Evolutionary conservation across 2,888 invertebrate genomes (phyloP).

Genomic region (Thalpophila matura): DNA sequence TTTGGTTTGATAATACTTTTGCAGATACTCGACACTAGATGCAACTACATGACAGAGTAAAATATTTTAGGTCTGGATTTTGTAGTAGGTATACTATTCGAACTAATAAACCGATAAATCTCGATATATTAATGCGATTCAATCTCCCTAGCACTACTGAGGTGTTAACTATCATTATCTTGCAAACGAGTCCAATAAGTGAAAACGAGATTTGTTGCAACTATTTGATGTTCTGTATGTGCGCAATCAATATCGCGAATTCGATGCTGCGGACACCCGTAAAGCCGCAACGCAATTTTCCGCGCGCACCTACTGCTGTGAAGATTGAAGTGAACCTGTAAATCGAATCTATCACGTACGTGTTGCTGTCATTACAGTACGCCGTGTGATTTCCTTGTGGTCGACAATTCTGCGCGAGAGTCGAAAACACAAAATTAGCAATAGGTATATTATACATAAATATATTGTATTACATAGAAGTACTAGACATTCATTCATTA

Average conservation of each 20-base stretch:
- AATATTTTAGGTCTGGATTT: no score
- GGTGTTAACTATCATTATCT: slow-evolving; percentile 66
- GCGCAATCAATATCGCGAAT: slow-evolving; percentile 56
- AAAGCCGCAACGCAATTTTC: slow-evolving; percentile 87
- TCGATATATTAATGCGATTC: slow-evolving; percentile 65
- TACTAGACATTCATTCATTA: slow-evolving; percentile 19
- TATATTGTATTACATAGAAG: no score
- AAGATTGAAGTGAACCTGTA: slow-evolving; percentile 87
- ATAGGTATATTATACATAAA: slow-evolving; percentile 8
- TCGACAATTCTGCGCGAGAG: slow-evolving; percentile 71
- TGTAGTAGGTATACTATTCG: no score
- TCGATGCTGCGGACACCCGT: slow-evolving; percentile 78
- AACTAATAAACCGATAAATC: no score
- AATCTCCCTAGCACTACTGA: slow-evolving; percentile 59
- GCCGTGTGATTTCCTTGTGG: slow-evolving; percentile 82
- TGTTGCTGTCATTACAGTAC: slow-evolving; percentile 82
- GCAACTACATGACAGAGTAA: no score
- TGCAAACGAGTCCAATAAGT: slow-evolving; percentile 66
- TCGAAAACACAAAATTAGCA: slow-evolving; percentile 48
- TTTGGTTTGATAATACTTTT: no score
- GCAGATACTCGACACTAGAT: no score
- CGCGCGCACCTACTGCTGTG: slow-evolving; percentile 76
- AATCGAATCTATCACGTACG: slow-evolving; percentile 88
- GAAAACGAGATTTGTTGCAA: slow-evolving; percentile 67
- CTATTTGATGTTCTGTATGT: slow-evolving; percentile 40